Base-by-base conservation (phyloP, 1,140 invertebrate species). In the Drosophila nigromelanica region DNA sequence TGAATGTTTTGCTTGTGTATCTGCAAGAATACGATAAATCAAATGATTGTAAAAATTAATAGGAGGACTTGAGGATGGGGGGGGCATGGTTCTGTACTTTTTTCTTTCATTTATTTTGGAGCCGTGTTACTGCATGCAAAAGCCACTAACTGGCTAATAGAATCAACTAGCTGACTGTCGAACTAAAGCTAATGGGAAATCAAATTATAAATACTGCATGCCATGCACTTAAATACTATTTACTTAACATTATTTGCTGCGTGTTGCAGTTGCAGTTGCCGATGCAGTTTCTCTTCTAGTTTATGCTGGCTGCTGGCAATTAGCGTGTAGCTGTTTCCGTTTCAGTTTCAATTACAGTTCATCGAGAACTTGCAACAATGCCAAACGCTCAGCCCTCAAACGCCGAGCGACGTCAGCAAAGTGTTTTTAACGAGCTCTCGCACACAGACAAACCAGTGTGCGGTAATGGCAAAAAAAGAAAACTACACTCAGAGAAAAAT, bases 1-100 rank as follows among this genome's bases (percentile, higher is more conserved):
- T 76, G 87, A 90, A 89, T 90, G 87, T 89, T 90, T 90, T 80
- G 87, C 87, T 89, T 90, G 83, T 90, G 89, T 90, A 90, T 90
- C 87, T 90, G 89, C 74, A 90, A 90, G 74, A 86, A 90, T 89
- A 87, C 83, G 83, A 87, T 79, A 87, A 89, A 89, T 89, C 76
- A 86, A 87, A 89, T 68, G 78, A 83, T 69, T 83, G 81, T 81
- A 64, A 63, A 82, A 87, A 89, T 89, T 87, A 87, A 83, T 89
- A 71, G 83, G 81, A 71, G 83, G 81, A 73, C 50, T 51, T 67
- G 66, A 68, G 48, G 77, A 59, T 47, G 52, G 27, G 48, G 47
- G 59, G 14, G 33, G 39, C 50, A 52, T 24, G 48, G 27, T 45
- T 24, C 35, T 35, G 15, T 27, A 39, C 37, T 30, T 14, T 14